A percentile compares a stretch with the other conserved stretches of the same genome.
phyloP scores from a whole-genome alignment of 2,888 invertebrate genomes.

The Plusia festucae region DNA sequence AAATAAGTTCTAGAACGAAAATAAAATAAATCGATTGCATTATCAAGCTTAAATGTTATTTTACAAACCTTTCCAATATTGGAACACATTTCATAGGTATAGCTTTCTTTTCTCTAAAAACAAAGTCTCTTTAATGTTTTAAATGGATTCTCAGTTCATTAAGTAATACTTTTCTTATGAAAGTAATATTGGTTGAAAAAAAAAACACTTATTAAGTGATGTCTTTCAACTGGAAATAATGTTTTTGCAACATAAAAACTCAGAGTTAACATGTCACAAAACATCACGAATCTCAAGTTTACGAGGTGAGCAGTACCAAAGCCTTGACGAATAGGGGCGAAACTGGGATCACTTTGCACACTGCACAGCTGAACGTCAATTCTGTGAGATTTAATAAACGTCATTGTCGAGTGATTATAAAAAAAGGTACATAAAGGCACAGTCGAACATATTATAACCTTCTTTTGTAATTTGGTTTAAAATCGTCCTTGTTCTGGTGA shows the following conservation, averaged over 20 bases:
- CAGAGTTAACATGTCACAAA: slow-evolving; percentile 12
- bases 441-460: too few species aligned
- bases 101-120: neutral
- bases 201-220: slow-evolving; percentile 36
- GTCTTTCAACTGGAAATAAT: slow-evolving; percentile 56
- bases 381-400: neutral
- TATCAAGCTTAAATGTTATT: neutral
- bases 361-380: neutral
- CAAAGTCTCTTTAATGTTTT: slow-evolving; percentile 15
- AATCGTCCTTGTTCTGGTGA: too few species aligned
- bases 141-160: slow-evolving; percentile 55
- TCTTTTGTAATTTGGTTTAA: too few species aligned
- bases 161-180: slow-evolving; percentile 48
- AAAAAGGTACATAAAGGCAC: too few species aligned
- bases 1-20: too few species aligned
- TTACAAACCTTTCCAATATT: neutral
- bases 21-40: neutral
- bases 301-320: neutral
- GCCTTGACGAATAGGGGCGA: neutral
- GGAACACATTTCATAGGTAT: too few species aligned
- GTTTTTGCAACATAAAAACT: slow-evolving; percentile 32
- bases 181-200: slow-evolving; percentile 49
- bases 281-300: neutral
- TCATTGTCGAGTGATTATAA: too few species aligned
- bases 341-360: neutral